These are phyloP conservation scores for Catocala fraxini DNA, from an alignment of 2,888 invertebrate genomes.

Conservation along the genomic window DNA sequence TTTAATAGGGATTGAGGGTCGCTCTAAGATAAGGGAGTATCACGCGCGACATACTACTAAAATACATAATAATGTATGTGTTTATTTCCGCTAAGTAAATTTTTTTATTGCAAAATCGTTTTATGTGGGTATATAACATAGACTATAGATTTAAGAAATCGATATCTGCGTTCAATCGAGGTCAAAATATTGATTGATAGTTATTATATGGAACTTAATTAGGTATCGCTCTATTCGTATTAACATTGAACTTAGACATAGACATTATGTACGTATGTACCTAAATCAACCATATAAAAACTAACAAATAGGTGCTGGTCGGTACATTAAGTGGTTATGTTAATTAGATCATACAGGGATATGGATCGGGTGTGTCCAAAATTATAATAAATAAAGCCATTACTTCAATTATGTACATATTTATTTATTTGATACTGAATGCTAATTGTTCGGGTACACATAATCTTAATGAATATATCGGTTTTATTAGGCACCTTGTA, in stretches of 20 bases:
- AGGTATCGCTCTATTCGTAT: constrained; percentile 22
- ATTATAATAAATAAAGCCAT: constrained; percentile 58
- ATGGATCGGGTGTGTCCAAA: constrained; percentile 34
- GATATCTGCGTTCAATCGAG: constrained; percentile 10
- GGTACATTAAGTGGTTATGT: constrained; percentile 42
- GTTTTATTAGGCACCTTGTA: too few relatives aligned
- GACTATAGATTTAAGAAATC: neutral
- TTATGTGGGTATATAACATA: too few relatives aligned
- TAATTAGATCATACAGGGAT: constrained; percentile 38
- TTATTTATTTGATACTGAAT: constrained; percentile 45
- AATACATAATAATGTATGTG: too few relatives aligned
- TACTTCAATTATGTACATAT: constrained; percentile 53
- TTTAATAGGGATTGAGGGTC: too few relatives aligned
- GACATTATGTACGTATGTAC: constrained; percentile 14
- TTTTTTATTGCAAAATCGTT: too few relatives aligned
- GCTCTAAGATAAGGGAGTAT: too few relatives aligned
- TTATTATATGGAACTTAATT: constrained; percentile 23
- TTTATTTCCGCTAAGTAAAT: too few relatives aligned
- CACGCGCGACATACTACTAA: too few relatives aligned
- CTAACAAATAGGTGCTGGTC: constrained; percentile 34
- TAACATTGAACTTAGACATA: constrained; percentile 43
- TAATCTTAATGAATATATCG: too few relatives aligned
- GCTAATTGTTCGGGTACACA: constrained; percentile 19
- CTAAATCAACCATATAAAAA: constrained; percentile 49
- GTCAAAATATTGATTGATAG: constrained; percentile 38